Evolutionary conservation across 2,113 vertebrate genomes (phyloP).

Genomic region (Aythya baeri): DNA sequence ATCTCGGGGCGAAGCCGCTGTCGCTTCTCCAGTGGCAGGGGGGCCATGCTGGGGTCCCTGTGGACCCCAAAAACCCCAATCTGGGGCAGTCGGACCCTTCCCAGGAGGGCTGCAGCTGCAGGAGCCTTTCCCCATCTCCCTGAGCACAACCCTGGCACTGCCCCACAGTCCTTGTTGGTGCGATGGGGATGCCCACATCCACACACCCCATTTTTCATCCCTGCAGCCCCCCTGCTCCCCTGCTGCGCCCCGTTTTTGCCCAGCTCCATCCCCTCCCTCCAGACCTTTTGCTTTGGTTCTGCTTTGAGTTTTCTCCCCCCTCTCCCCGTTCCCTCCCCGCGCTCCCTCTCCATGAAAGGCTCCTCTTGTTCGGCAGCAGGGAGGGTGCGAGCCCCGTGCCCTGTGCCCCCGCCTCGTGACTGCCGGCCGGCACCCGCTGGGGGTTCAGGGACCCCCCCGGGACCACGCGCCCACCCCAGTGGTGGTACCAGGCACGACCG

Average conservation of each 20-base stretch:
- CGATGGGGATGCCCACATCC: too few species aligned
- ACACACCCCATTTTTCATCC: background rate
- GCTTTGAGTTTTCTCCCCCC: background rate
- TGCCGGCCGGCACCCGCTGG: background rate
- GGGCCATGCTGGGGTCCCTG: fast-evolving
- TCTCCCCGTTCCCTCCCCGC: too few species aligned
- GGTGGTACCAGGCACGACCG: background rate
- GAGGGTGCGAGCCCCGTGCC: background rate
- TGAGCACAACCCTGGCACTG: too few species aligned
- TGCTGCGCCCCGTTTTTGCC: background rate
- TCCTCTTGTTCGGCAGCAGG: background rate
- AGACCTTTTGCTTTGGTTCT: background rate
- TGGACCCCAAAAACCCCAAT: too few species aligned
- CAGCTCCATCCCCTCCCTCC: fast-evolving
- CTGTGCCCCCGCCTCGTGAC: fast-evolving
- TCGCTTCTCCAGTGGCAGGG: background rate
- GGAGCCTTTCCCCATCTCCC: too few species aligned
- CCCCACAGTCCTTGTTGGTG: too few species aligned
- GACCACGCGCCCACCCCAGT: fast-evolving
- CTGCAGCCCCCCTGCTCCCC: background rate
- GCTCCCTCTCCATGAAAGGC: background rate
- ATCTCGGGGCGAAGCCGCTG: background rate
- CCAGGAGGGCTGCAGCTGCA: too few species aligned
- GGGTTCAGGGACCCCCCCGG: too few species aligned
- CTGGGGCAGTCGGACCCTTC: too few species aligned